phyloP scores from a whole-genome alignment of 1,140 invertebrate genomes.

The Mactra quadrangularis region DNA sequence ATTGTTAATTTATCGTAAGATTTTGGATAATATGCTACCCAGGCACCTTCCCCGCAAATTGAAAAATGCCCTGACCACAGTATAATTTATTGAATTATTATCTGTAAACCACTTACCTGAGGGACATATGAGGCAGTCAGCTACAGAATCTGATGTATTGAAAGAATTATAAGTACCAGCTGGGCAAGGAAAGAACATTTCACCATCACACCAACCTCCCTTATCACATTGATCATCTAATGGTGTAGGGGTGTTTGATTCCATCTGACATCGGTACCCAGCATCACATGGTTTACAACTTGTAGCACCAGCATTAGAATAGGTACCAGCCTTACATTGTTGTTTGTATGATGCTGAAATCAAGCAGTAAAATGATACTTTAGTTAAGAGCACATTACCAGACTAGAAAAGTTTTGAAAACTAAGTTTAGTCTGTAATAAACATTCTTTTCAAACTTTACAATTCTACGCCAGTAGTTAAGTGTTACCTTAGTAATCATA shows the following conservation, averaged over 20 bases:
- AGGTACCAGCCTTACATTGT: conserved; percentile 75
- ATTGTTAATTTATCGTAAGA: too few relatives aligned
- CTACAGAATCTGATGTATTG: conserved; percentile 72
- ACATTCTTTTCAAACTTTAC: too few relatives aligned
- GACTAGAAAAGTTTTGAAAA: too few relatives aligned
- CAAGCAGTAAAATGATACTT: background rate
- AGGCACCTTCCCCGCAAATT: too few relatives aligned
- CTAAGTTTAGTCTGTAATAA: too few relatives aligned
- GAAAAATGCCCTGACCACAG: too few relatives aligned
- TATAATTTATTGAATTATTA: too few relatives aligned
- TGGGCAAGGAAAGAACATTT: conserved; percentile 73
- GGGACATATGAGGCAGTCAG: conserved; percentile 75
- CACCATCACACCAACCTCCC: conserved; percentile 81
- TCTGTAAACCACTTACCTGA: too few relatives aligned
- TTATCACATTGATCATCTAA: conserved; percentile 69
- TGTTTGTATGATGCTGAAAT: conserved; percentile 68
- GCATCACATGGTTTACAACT: conserved; percentile 72
- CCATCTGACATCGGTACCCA: conserved; percentile 75
- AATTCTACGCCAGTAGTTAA: too few relatives aligned
- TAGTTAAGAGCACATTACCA: background rate
- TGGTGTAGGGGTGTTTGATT: conserved; percentile 72
- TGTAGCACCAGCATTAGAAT: conserved; percentile 71
- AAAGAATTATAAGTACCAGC: conserved; percentile 77
- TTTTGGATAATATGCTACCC: too few relatives aligned
- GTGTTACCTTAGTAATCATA: too few relatives aligned